Conservation (phyloP, 2,888 invertebrate genomes). For the Trileptium ribeirensis region DNA sequence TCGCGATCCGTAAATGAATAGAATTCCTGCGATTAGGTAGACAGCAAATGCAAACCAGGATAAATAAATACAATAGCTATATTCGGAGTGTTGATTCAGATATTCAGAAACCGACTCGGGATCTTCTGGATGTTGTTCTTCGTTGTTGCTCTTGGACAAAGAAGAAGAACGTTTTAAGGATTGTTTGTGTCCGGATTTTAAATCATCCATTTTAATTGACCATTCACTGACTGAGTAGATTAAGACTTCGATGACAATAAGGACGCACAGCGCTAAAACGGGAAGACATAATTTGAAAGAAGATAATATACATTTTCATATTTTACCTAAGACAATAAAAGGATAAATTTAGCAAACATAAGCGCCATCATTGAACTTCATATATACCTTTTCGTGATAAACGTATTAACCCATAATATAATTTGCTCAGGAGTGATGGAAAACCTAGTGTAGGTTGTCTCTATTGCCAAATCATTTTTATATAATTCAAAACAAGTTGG, state of each 20-base stretch:
- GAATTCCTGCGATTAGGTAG: constrained; percentile 63
- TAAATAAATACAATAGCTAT: constrained; percentile 58
- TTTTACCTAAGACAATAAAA: too few species aligned
- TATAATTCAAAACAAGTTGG: too few species aligned
- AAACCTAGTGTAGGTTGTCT: too few species aligned
- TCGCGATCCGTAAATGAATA: constrained; percentile 71
- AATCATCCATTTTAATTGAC: constrained; percentile 57
- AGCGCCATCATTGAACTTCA: too few species aligned
- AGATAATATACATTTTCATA: too few species aligned
- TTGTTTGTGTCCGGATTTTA: not conserved
- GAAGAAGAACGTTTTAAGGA: too few species aligned
- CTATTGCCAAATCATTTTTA: too few species aligned
- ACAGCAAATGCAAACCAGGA: constrained; percentile 69
- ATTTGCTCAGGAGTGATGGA: too few species aligned
- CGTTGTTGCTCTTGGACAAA: too few species aligned
- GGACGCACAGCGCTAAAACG: constrained; percentile 65
- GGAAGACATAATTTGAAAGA: constrained; percentile 18
- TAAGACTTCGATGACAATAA: constrained; percentile 74
- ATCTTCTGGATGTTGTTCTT: not conserved
- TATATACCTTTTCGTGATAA: too few species aligned
- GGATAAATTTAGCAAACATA: too few species aligned
- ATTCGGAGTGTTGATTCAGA: constrained; percentile 46
- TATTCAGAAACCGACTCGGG: not conserved
- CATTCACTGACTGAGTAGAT: constrained; percentile 65
- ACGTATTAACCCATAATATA: too few species aligned